Percentiles rank a stretch among this genome's conserved stretches.
phyloP scores from a whole-genome alignment of 92 coral and sea anemone species.

The Pocillopora grandis region DNA sequence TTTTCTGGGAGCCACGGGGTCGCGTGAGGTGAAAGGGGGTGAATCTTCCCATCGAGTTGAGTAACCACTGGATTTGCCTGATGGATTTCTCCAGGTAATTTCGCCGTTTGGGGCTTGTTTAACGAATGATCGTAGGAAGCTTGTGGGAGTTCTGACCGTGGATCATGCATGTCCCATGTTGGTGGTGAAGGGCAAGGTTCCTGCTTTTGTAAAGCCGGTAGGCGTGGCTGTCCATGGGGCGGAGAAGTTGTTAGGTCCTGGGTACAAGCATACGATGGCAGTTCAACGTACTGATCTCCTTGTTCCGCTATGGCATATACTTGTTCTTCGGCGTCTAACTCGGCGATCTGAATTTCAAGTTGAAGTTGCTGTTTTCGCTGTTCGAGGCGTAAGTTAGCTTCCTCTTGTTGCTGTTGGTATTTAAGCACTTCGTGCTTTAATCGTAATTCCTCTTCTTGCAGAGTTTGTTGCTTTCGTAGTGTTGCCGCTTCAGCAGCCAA shows the following conservation, averaged over 20 bases:
- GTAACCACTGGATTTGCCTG: background rate
- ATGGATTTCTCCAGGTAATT: background rate
- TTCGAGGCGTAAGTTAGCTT: constrained; percentile 30
- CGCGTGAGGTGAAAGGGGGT: constrained; percentile 1
- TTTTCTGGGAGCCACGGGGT: constrained; percentile 13
- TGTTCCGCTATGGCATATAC: constrained; percentile 34
- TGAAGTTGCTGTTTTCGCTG: constrained; percentile 38
- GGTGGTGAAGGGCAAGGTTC: background rate
- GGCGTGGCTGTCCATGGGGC: constrained; percentile 3
- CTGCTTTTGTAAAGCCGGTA: background rate
- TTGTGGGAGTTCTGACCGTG: background rate
- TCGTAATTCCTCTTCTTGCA: constrained; percentile 36
- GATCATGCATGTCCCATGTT: background rate
- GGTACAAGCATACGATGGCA: background rate
- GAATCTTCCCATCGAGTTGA: constrained; percentile 10
- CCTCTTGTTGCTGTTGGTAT: constrained; percentile 27
- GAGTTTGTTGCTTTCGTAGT: constrained; percentile 21
- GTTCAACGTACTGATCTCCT: constrained; percentile 1
- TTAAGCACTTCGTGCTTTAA: constrained; percentile 28
- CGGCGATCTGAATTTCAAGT: constrained; percentile 41
- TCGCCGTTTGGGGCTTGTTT: background rate
- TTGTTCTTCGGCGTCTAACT: constrained; percentile 37
- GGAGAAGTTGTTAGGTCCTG: constrained; percentile 3
- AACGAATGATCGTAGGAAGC: background rate
- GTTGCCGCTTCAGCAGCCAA: constrained; percentile 42